Evolutionary conservation across 2,797 vertebrate genomes (phyloP), one percentile per base, ranked within the genome.

Genomic region (Silurus lanzhouensis): DNA sequence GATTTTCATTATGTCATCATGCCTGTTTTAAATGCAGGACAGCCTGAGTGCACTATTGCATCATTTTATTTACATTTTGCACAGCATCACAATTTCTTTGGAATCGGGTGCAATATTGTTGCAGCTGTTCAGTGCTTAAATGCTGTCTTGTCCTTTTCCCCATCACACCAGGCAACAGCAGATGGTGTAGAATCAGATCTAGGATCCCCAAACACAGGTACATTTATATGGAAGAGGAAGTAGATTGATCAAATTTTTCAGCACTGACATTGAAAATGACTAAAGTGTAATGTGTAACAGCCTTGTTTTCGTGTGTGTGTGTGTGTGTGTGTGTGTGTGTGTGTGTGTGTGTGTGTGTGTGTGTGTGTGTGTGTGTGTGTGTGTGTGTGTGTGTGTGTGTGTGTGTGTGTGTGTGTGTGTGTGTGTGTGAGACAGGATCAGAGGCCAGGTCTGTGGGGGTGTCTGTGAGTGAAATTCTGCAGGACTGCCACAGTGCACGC

Each of bases 401-500:
- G 2, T 38, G 31, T 38, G 31, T 38, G 31, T 38, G 31, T 38
- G 64, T 52, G 64, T 52, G 19, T 19, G 6, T 48, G 66, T n/a
- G 19, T 67, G 46, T 27, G 52, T 63, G 31, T 77, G 68, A 55
- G 78, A 8, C 44, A 85, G 87, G 82, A 86, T 2, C 92, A 97
- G 98, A 96, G 25, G 95, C 95, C 94, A 94, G 93, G 75, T 84
- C 89, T 84, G 92, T 94, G 0, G 94, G 94, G 14, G 86, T 83
- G 80, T 95, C 96, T 0, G 93, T 95, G 0, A 96, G 94, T 72
- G 96, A 97, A 0, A 95, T 98, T 86, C 92, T 98, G 67, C 97
- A 97, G 90, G 98, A 98, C 19, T 94, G 96, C 88, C 94, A 94
- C 93, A 93, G 96, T 0, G 96, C 98, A 82, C 93, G 93, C 92